A percentile compares a stretch with the other conserved stretches of the same genome.
phyloP scores from a whole-genome alignment of 2,888 invertebrate genomes.

The Drosophila robusta region DNA sequence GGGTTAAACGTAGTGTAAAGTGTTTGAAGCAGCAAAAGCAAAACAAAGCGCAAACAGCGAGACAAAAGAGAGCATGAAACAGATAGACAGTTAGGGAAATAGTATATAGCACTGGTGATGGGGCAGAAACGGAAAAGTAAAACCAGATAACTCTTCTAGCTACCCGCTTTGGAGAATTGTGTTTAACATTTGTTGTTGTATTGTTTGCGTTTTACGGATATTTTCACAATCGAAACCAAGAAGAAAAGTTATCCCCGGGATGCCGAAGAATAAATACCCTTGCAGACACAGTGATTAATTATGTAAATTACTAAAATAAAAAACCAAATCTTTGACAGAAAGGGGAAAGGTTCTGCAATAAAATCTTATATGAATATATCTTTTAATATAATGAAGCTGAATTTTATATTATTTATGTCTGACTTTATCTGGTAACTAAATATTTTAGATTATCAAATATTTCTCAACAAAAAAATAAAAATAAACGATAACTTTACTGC shows the following conservation, averaged over 20 bases:
- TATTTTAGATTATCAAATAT: no score
- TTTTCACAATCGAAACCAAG: conserved; percentile 14
- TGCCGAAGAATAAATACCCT: conserved; percentile 15
- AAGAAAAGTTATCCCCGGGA: conserved; percentile 13
- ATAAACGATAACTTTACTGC: no score
- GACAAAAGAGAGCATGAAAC: conserved; percentile 34
- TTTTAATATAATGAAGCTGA: no score
- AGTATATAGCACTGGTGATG: conserved; percentile 13
- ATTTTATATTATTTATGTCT: no score
- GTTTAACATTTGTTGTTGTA: conserved; percentile 34
- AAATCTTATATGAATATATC: no score
- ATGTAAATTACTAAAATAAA: neutral
- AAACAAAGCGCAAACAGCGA: conserved; percentile 60
- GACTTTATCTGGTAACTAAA: no score
- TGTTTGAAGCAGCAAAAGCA: conserved; percentile 55
- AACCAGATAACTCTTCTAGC: conserved; percentile 62
- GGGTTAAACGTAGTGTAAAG: conserved; percentile 53
- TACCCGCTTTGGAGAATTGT: conserved; percentile 34
- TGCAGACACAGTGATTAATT: conserved; percentile 3
- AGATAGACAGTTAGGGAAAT: conserved; percentile 34
- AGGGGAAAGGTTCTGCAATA: no score
- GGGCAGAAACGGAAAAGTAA: conserved; percentile 43
- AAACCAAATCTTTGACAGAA: no score
- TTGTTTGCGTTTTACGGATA: conserved; percentile 29
- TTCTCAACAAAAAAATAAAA: no score